These are phyloP conservation scores for Arnoldichthys spilopterus DNA, from an alignment of 2,797 vertebrate species.

Conservation along the genomic window DNA sequence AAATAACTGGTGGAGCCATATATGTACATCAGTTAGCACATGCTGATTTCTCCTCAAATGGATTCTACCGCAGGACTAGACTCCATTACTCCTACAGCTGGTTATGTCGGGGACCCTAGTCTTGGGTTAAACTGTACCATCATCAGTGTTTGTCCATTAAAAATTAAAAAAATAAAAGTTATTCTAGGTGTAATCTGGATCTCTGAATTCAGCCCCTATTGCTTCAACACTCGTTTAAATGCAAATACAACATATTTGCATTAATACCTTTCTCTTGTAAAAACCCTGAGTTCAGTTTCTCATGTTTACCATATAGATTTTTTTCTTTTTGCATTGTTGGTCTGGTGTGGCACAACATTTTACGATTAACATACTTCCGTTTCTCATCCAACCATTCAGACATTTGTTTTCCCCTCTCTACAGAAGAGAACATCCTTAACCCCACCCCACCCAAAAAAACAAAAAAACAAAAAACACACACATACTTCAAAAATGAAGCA, in stretches of 20 bases:
- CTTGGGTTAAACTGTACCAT: neutral
- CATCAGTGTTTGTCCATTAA: neutral
- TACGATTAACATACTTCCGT: neutral
- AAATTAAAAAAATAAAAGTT: neutral
- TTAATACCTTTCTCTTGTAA: conserved; percentile 7
- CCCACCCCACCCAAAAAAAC: no score
- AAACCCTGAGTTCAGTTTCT: conserved; percentile 35
- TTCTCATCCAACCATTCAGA: neutral
- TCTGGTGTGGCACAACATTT: conserved; percentile 19
- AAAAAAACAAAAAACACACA: neutral
- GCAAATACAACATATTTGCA: neutral
- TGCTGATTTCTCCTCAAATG: neutral
- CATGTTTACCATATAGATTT: neutral
- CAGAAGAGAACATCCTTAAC: neutral
- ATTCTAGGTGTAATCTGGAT: neutral
- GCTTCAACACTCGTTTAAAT: neutral
- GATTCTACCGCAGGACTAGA: neutral
- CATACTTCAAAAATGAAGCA: conserved; percentile 17
- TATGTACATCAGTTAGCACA: neutral
- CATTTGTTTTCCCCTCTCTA: neutral
- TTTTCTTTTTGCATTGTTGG: conserved; percentile 22
- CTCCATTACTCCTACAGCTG: neutral
- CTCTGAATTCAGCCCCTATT: neutral
- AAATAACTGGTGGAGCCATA: neutral
- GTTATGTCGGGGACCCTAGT: neutral